Evolutionary conservation across 2,888 invertebrate species (phyloP).

Genomic region (Coenonympha glycerion): DNA sequence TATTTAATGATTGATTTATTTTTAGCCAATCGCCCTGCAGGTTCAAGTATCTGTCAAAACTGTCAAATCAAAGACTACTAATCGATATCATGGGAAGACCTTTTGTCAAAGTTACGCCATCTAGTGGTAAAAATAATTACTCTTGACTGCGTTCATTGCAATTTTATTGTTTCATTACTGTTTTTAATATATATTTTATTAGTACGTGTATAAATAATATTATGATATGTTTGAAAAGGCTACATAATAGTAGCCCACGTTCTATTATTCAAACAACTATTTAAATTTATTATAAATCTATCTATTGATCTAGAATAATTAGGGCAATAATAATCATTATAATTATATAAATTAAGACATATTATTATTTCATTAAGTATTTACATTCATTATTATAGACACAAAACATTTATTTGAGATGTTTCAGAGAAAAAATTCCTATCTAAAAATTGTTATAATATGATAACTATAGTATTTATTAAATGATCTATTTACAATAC

Average conservation of each 20-base stretch:
- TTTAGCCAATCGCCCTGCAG: too few species aligned
- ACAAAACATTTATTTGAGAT: background rate
- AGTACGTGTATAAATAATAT: background rate
- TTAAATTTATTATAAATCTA: background rate
- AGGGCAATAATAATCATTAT: background rate
- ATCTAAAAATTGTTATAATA: background rate
- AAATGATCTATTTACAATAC: too few species aligned
- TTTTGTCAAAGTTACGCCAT: too few species aligned
- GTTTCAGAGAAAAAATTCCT: background rate
- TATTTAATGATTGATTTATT: too few species aligned
- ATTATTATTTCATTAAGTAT: background rate
- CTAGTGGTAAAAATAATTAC: too few species aligned
- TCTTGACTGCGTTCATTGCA: too few species aligned
- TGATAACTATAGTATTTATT: too few species aligned
- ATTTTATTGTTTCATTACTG: background rate
- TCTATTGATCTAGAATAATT: background rate
- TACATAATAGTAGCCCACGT: background rate
- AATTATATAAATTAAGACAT: background rate
- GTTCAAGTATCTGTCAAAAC: too few species aligned
- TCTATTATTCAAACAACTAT: background rate
- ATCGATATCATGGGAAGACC: too few species aligned
- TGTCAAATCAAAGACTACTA: too few species aligned
- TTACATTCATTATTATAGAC: background rate
- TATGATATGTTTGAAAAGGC: background rate
- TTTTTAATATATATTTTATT: background rate